Evolutionary conservation across 53 echinoderm and acorn worm species (phyloP), one percentile per base, ranked within the genome.

Genomic region (Temnopleurus reevesii): DNA sequence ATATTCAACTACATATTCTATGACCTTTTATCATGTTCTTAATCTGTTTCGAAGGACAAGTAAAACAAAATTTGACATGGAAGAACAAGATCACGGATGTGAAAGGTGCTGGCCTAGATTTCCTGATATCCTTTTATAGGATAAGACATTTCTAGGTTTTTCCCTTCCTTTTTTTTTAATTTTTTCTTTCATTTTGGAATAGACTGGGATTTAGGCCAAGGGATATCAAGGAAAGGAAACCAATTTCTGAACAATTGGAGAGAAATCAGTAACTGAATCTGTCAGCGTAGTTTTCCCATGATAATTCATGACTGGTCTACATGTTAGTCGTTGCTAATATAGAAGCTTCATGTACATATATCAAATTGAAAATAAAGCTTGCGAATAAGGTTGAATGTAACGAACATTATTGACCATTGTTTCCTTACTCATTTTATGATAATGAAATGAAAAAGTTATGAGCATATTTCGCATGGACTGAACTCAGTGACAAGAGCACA

Each of bases 61-160:
- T n/a, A n/a, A n/a, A n/a, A n/a, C n/a, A 41, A 71, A 71, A 71
- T 38, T n/a, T 71, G 71, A 71, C 23, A 71, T 71, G 71, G 71
- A 71, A 43, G 38, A 71, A 71, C 9, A 71, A 71, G 21, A n/a
- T 8, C n/a, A 36, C 38, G 71, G 71, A 71, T 71, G 71, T 71
- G 71, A 71, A 71, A 71, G n/a, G n/a, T 41, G 15, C 71, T 23
- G 71, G 43, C 3, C 41, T 71, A 41, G 71, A 71, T 71, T 71
- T 71, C 71, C 71, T 71, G 23, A 21, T 34, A 38, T 38, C 41
- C 71, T 71, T 38, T 29, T 43, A 63, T n/a, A 71, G 38, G 23
- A 71, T 71, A n/a, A 38, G 71, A 71, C 47, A 24, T 77, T 77
- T 46, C 25, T 8, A 23, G 77, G 45, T 19, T 66, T 76, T 76